Conservation (phyloP, 2,888 invertebrate genomes). For the Notocelia uddmanniana region DNA sequence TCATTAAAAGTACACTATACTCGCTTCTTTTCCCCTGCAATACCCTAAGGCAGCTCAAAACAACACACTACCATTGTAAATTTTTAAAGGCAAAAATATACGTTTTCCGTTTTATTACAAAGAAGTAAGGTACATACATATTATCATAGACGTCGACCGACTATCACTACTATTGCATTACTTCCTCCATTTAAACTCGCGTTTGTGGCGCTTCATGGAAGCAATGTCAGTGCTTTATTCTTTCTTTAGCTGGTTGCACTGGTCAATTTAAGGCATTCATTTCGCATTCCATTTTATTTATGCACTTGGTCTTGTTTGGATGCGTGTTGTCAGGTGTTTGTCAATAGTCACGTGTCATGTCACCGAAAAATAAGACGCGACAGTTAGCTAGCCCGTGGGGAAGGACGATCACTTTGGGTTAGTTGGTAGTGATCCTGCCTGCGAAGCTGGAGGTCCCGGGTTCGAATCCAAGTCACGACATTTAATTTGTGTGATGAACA, state of each 20-base stretch:
- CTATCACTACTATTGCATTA: constrained; percentile 30
- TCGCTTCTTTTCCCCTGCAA: neutral
- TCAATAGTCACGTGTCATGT: too few relatives aligned
- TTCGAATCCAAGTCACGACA: too few relatives aligned
- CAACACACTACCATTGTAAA: neutral
- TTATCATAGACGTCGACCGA: neutral
- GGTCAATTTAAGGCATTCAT: neutral
- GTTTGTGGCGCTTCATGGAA: constrained; percentile 33
- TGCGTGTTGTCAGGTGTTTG: too few relatives aligned
- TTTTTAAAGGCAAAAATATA: neutral
- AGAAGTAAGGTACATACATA: neutral
- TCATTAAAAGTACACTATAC: neutral
- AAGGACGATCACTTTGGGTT: too few relatives aligned
- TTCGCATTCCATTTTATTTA: neutral
- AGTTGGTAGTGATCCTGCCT: too few relatives aligned
- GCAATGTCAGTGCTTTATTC: constrained; percentile 19
- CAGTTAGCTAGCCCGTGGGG: too few relatives aligned
- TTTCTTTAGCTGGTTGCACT: constrained; percentile 43
- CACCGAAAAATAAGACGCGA: too few relatives aligned
- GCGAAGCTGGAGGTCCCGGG: too few relatives aligned
- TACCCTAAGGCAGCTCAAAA: neutral
- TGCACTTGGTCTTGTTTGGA: too few relatives aligned
- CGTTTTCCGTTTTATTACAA: neutral
- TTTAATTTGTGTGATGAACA: too few relatives aligned
- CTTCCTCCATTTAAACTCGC: constrained; percentile 28